phyloP scores from a whole-genome alignment of 2,113 vertebrate species.

The Axis porcinus region DNA sequence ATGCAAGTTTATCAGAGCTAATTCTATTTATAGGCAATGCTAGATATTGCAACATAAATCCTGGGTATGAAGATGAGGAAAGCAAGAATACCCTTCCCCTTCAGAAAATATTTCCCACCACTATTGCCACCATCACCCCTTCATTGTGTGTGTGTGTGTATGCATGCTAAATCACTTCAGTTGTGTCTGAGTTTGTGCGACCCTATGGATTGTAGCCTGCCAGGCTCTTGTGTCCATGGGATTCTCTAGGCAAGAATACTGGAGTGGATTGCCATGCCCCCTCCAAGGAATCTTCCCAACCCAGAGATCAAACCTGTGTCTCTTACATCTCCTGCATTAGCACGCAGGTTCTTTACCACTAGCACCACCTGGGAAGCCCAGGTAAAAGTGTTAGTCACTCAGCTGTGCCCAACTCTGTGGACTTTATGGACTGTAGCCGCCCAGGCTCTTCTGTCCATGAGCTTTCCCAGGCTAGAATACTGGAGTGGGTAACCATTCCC shows the following conservation, averaged over 20 bases:
- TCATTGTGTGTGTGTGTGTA: neutral
- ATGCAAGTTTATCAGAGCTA: neutral
- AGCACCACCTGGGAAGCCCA: neutral
- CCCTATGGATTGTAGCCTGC: neutral
- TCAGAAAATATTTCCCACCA: neutral
- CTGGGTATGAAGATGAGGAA: neutral
- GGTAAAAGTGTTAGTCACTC: neutral
- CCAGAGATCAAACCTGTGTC: neutral
- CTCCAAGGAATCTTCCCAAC: neutral
- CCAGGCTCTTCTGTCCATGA: neutral
- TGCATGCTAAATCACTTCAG: neutral
- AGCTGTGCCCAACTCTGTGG: neutral
- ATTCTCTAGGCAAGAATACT: neutral
- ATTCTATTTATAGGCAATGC: neutral
- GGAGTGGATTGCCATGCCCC: neutral
- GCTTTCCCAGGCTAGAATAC: neutral
- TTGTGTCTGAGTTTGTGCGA: accelerated
- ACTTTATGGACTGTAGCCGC: neutral
- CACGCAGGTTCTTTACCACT: neutral
- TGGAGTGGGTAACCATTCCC: neutral
- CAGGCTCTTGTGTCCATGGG: neutral
- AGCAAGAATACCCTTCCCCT: neutral
- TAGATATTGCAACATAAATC: neutral
- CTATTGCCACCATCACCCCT: neutral
- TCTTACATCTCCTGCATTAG: neutral